Evolutionary conservation across 2,888 invertebrate genomes (phyloP), one percentile per base, ranked within the genome.

Genomic region (Ditylenchus weischeri): DNA sequence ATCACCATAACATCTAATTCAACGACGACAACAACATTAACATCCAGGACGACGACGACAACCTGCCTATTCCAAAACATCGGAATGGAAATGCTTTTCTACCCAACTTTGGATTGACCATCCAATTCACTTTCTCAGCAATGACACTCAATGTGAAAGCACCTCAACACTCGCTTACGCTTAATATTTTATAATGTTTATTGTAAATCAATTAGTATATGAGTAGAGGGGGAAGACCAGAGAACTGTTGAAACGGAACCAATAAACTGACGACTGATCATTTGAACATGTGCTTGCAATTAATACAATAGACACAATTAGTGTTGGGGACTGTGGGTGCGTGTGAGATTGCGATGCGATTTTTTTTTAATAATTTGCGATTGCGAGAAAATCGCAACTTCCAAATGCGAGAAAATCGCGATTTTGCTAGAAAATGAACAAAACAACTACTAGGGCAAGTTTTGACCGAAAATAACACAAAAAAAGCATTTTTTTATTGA

Each of bases 221-320:
- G 54, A 54, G 54, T 54, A 23, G 54, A 54, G 54, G 43, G n/a
- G 15, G 15, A 43, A 43, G 43, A 54, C 11, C 11, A 18, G 54
- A 54, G 54, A 54, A 29, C 29, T 54, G 54, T 54, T 23, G 54
- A 54, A 29, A 54, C 43, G 43, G 43, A 29, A 54, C 23, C 54
- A 54, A 54, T 54, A 54, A 54, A 54, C 54, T 54, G 54, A 54
- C 54, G 43, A 54, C 54, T 54, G 54, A 54, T 54, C 54, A 54
- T 54, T 18, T 18, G 11, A 54, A 11, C 10, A 7, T 54, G 54
- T 54, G 21, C 1, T 21, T 29, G 29, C 54, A 54, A 54, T 5
- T 13, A 15, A 54, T 15, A 54, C 11, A 43, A 43, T 8, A 43
- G 43, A 43, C 5, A n/a, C n/a, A n/a, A n/a, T n/a, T n/a, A n/a